Conservation (phyloP, 1,140 invertebrate species). For the Bombus turneri region DNA sequence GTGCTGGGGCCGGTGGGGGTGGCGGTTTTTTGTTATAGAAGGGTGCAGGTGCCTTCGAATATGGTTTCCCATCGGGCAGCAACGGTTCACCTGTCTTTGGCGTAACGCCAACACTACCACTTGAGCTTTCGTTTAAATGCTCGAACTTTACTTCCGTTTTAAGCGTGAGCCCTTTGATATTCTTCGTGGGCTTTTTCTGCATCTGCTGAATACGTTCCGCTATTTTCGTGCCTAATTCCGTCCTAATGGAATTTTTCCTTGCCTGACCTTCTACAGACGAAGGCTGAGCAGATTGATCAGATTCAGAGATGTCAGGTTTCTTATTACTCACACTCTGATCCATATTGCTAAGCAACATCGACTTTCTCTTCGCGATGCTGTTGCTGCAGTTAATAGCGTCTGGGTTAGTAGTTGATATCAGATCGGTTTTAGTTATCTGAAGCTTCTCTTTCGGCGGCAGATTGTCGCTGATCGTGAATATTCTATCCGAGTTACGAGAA, state of each 20-base stretch:
- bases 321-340: not conserved
- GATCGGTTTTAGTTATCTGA: slow-evolving; percentile 86
- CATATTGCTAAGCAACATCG: slow-evolving; percentile 36
- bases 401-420: slow-evolving; percentile 89
- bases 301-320: not conserved
- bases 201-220: slow-evolving; percentile 72
- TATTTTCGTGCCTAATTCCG: slow-evolving; percentile 68
- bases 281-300: not conserved
- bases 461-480: slow-evolving; percentile 75
- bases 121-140: slow-evolving; percentile 69
- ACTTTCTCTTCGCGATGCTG: slow-evolving; percentile 73
- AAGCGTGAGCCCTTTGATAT: slow-evolving; percentile 80
- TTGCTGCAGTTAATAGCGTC: slow-evolving; percentile 84
- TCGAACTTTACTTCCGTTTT: slow-evolving; percentile 73
- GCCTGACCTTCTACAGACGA: slow-evolving; percentile 9
- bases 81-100: slow-evolving; percentile 68
- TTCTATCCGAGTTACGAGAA: slow-evolving; percentile 50
- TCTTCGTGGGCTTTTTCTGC: slow-evolving; percentile 72
- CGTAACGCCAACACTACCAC: slow-evolving; percentile 47
- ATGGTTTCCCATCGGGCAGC: slow-evolving; percentile 20
- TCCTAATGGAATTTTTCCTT: slow-evolving; percentile 58
- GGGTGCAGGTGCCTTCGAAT: slow-evolving; percentile 54
- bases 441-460: slow-evolving; percentile 76
- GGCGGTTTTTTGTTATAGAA: slow-evolving; percentile 81
- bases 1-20: slow-evolving; percentile 75